Evolutionary conservation across 2,797 vertebrate species (phyloP).

Genomic region (Perodicticus potto): DNA sequence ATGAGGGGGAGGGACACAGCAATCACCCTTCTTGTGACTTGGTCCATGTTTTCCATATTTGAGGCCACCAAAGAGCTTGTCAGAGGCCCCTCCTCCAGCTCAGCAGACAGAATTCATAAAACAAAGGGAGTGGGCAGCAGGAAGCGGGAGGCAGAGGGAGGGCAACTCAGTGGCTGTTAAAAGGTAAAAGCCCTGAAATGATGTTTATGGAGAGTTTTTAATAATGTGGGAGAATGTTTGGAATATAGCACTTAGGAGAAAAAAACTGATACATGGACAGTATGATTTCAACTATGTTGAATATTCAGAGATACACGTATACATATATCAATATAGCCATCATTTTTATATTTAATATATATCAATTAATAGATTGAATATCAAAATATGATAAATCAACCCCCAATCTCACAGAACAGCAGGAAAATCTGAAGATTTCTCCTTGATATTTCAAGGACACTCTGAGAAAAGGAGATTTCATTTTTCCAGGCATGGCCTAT

Average conservation of each 20-base stretch:
- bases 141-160: background rate
- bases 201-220: conserved; percentile 49
- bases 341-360: background rate
- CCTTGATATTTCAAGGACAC: background rate
- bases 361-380: background rate
- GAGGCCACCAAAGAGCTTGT: conserved; percentile 38
- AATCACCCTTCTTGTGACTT: conserved; percentile 64
- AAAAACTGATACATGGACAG: background rate
- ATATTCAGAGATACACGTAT: background rate
- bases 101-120: conserved; percentile 61
- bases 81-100: conserved; percentile 39
- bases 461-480: background rate
- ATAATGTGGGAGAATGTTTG: conserved; percentile 3
- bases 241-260: background rate
- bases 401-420: background rate
- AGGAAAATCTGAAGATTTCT: background rate
- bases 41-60: conserved; percentile 59
- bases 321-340: background rate
- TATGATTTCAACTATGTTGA: background rate
- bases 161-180: background rate
- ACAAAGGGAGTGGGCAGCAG: background rate
- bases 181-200: background rate
- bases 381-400: background rate
- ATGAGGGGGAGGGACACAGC: conserved; percentile 50
- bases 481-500: background rate